Evolutionary conservation across 2,113 vertebrate genomes (phyloP).

Genomic region (Merops nubicus): DNA sequence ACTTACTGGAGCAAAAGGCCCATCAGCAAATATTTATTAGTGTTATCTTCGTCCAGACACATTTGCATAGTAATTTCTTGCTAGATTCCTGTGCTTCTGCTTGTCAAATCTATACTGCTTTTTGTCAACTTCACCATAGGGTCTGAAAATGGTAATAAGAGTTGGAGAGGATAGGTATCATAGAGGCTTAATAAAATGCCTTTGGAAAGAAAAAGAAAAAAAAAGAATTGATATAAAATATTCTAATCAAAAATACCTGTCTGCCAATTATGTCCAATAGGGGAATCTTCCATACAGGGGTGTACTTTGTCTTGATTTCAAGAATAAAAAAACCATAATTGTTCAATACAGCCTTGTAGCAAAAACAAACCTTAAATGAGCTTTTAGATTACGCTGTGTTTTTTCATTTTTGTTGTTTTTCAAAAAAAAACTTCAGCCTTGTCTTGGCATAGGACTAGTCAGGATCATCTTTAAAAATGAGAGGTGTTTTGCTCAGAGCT

Average conservation of each 20-base stretch:
- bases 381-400: background rate
- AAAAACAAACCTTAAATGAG: background rate
- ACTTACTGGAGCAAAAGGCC: constrained; percentile 19
- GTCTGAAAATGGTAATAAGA: constrained; percentile 58
- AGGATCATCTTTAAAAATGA: constrained; percentile 23
- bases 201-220: background rate
- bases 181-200: constrained; percentile 43
- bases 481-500: background rate
- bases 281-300: background rate
- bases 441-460: background rate
- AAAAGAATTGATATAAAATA: background rate
- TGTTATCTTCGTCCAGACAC: constrained; percentile 27
- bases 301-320: background rate
- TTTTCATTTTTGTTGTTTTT: background rate
- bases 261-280: background rate
- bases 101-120: constrained; percentile 54
- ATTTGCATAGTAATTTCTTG: constrained; percentile 66
- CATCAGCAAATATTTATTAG: constrained; percentile 62
- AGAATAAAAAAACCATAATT: background rate
- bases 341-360: background rate
- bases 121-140: constrained; percentile 53
- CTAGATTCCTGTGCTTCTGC: constrained; percentile 36
- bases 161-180: background rate
- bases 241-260: constrained; percentile 13
- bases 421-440: background rate